Evolutionary conservation across 2,113 vertebrate genomes (phyloP).

Genomic region (Mesocricetus auratus): DNA sequence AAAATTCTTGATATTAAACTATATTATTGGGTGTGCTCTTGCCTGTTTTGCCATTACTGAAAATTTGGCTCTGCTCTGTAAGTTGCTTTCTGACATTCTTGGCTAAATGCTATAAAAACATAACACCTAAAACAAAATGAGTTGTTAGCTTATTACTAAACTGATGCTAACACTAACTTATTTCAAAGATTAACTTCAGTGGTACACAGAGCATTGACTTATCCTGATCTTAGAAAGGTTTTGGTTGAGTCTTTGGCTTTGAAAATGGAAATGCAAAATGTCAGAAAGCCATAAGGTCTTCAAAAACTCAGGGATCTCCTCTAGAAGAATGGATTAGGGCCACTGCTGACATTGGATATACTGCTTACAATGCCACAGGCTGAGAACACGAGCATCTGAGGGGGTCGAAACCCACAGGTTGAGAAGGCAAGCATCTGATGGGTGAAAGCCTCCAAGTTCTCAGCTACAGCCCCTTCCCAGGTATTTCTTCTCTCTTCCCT

Average conservation of each 20-base stretch:
- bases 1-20: not conserved
- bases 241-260: not conserved
- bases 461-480: not conserved
- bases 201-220: not conserved
- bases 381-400: too few species aligned
- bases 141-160: not conserved
- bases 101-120: not conserved
- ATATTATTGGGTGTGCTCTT: not conserved
- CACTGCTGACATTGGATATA: too few species aligned
- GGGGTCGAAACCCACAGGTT: not conserved
- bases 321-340: not conserved
- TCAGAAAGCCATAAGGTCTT: not conserved
- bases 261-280: not conserved
- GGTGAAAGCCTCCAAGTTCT: not conserved
- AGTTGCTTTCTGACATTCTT: not conserved
- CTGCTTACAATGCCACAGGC: too few species aligned
- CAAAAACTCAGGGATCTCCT: not conserved
- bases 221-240: not conserved
- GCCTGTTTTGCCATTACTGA: not conserved
- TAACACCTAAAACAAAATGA: not conserved
- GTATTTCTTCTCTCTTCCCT: not conserved
- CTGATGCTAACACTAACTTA: not conserved
- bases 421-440: not conserved
- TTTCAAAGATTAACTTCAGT: not conserved
- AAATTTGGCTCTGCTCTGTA: not conserved